Evolutionary conservation across 2,888 invertebrate species (phyloP).

Genomic region (Muscina levida): DNA sequence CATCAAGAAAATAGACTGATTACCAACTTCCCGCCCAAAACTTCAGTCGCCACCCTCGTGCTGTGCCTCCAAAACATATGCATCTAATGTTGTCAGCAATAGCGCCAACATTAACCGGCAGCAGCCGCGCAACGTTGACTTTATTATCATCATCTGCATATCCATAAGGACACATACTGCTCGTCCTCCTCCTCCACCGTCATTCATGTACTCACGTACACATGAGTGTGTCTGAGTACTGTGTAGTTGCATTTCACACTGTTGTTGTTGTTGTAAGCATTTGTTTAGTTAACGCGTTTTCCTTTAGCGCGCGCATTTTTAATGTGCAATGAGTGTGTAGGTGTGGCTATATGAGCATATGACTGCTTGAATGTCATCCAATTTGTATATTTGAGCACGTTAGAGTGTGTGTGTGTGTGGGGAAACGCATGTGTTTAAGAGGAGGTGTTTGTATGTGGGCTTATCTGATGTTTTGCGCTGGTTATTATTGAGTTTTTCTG

Average conservation of each 20-base stretch:
- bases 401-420: constrained; percentile 33
- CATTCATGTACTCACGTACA: no score
- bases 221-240: neutral
- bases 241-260: neutral
- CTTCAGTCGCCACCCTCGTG: no score
- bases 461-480: neutral
- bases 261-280: constrained; percentile 39
- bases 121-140: neutral
- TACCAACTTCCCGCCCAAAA: no score
- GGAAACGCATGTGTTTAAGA: neutral
- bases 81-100: no score
- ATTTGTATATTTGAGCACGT: constrained; percentile 39
- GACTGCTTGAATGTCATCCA: constrained; percentile 4
- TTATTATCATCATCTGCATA: constrained; percentile 23
- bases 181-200: no score
- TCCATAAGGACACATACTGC: neutral
- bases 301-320: neutral
- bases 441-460: constrained; percentile 14
- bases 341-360: neutral
- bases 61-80: no score
- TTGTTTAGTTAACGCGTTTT: constrained; percentile 53
- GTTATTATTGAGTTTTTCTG: constrained; percentile 23
- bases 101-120: neutral
- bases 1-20: no score
- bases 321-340: neutral